Evolutionary conservation across 2,797 vertebrate genomes (phyloP).

Genomic region (Thalassophryne amazonica): DNA sequence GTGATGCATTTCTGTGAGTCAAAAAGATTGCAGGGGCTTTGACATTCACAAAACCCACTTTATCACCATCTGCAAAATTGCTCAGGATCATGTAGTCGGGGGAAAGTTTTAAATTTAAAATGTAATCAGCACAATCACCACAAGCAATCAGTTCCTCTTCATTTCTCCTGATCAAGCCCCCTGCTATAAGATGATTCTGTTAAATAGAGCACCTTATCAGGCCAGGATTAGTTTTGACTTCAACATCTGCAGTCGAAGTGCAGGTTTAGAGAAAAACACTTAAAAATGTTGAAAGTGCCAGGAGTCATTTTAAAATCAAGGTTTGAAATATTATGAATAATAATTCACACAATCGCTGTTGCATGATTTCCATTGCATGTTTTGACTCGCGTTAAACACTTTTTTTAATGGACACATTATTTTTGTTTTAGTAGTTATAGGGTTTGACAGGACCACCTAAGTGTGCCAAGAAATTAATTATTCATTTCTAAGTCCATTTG

Average conservation of each 20-base stretch:
- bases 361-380: neutral
- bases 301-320: neutral
- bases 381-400: too few relatives aligned
- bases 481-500: slow-evolving; percentile 8
- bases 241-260: slow-evolving; percentile 66
- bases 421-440: neutral
- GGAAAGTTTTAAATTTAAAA: slow-evolving; percentile 79
- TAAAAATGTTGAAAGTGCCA: slow-evolving; percentile 15
- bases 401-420: too few relatives aligned
- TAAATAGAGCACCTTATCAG: slow-evolving; percentile 72
- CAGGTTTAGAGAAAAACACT: slow-evolving; percentile 30
- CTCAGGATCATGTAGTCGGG: slow-evolving; percentile 41
- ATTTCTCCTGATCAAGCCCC: slow-evolving; percentile 70
- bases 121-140: slow-evolving; percentile 80
- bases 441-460: slow-evolving; percentile 1
- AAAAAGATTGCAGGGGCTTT: slow-evolving; percentile 28
- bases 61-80: slow-evolving; percentile 53
- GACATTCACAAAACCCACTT: slow-evolving; percentile 37
- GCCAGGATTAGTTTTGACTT: slow-evolving; percentile 71
- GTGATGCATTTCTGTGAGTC: neutral
- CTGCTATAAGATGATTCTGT: slow-evolving; percentile 56
- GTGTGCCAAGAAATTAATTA: slow-evolving; percentile 19
- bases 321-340: neutral
- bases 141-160: slow-evolving; percentile 79
- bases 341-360: neutral